Evolutionary conservation across 2,888 invertebrate genomes (phyloP), one percentile per base, ranked within the genome.

Genomic region (Axea sp.): DNA sequence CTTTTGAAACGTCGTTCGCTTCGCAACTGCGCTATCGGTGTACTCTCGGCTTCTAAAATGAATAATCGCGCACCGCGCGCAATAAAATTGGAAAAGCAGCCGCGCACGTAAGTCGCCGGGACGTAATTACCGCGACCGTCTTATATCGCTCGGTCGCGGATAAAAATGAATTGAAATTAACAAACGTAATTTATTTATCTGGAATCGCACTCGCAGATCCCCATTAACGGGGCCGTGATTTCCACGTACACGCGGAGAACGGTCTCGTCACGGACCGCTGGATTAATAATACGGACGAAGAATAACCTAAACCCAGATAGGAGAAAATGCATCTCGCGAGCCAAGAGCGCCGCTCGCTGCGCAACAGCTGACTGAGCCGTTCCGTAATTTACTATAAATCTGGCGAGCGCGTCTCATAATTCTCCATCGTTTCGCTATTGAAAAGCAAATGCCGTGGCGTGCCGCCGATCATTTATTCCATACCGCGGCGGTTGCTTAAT

Each of bases 371-470:
- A 68, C 60, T 43, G 68, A 69, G 68, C 14, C 59, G 59, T 62
- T 51, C 60, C 31, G 60, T 41, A 49, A 62, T 73, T 73, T 73
- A 43, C 73, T 45, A 76, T 76, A 76, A 76, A 76, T 76, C 76
- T 76, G 73, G 65, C 62, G 51, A 73, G 65, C 69, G 30, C 49
- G 76, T 76, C 76, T 73, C 76, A 76, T 76, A 76, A 76, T 67
- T 76, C 76, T 73, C 65, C 57, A 59, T 24, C 57, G 68, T 43
- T 51, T 59, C 59, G 72, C 68, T 45, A 72, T 75, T 75, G 68
- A 75, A 68, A 51, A 65, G 73, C 51, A 57, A 47, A 47, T 47
- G 67, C 65, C 47, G 60, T 55, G 43, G 71, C 67, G 75, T 49
- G 67, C 69, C 69, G 65, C 60, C 71, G 73, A 67, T 53, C 71